Evolutionary conservation across 2,797 vertebrate genomes (phyloP).

Genomic region (Sebastes minor): DNA sequence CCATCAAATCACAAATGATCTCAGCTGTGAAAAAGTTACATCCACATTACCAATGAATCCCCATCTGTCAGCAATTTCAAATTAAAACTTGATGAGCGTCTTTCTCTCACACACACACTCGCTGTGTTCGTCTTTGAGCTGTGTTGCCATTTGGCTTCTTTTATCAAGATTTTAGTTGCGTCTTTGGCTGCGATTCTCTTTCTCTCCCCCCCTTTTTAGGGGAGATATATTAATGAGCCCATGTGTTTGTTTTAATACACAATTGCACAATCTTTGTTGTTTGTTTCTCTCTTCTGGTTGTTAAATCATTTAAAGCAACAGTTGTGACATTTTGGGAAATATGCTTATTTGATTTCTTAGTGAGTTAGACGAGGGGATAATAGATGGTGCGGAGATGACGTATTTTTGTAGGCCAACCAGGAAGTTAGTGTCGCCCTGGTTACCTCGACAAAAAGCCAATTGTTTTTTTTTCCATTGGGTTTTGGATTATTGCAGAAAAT

Average conservation of each 20-base stretch:
- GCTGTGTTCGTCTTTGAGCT: background rate
- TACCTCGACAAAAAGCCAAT: too few relatives aligned
- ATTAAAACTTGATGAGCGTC: slow-evolving; percentile 54
- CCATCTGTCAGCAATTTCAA: slow-evolving; percentile 75
- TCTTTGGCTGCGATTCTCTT: slow-evolving; percentile 25
- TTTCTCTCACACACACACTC: background rate
- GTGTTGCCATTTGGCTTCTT: slow-evolving; percentile 24
- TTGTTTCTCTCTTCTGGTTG: background rate
- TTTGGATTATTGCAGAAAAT: too few relatives aligned
- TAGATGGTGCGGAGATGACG: background rate
- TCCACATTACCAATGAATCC: slow-evolving; percentile 41
- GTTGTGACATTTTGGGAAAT: background rate
- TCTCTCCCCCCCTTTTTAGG: background rate
- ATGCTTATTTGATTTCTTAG: background rate
- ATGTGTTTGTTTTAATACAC: slow-evolving; percentile 24
- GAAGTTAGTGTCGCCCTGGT: too few relatives aligned
- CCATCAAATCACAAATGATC: slow-evolving; percentile 37
- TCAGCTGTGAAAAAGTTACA: slow-evolving; percentile 48
- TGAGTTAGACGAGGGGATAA: background rate
- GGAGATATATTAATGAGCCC: slow-evolving; percentile 29
- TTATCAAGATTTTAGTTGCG: slow-evolving; percentile 10
- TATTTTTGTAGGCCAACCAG: too few relatives aligned
- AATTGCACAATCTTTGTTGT: slow-evolving; percentile 8
- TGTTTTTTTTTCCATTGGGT: too few relatives aligned
- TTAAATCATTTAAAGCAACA: background rate